Base-by-base conservation (phyloP, 2,113 vertebrate genomes). In the Sylvietta virens region DNA sequence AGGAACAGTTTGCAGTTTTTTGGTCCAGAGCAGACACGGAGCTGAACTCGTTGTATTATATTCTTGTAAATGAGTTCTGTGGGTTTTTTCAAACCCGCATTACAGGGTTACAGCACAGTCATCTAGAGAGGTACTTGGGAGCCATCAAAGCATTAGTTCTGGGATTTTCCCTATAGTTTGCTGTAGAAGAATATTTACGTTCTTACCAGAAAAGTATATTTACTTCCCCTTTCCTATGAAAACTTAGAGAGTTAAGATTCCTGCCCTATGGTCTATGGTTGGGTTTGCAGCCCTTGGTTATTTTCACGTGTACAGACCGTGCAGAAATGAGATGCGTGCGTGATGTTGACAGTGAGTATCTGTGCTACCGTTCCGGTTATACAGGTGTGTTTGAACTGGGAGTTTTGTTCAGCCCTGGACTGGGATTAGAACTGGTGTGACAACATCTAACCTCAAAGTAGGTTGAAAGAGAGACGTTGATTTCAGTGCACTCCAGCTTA, bases 281-380 rank as follows among this genome's bases (percentile, higher is more conserved):
- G 3, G 1, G 33, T 61, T 88, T 70, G 26, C 50, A 62, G 2
- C 12, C 21, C 44, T 42, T 58, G 31, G 13, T n/a, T 91, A 26
- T 61, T 60, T 82, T 48, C 22, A 4, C 16, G 4, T 27, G 33
- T 15, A 16, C 23, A 79, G 77, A 11, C 30, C 3, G 1, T 53
- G 40, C 37, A 90, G 81, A 44, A 44, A 13, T 1, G 12, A 44
- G 50, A 35, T 9, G 13, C 14, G 21, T 4, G 15, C 3, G 7
- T 27, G 48, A 3, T 20, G 0, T 3, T 44, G 58, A 10, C 28
- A 57, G 45, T 6, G n/a, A 28, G 15, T 11, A 8, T 51, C 4
- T 53, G 30, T 10, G 5, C 28, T 45, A 2, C 35, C 14, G 1
- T 18, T 39, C 6, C 1, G 13, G 10, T 16, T 33, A 65, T 2